A percentile compares a stretch with the other conserved stretches of the same genome.
Conservation (phyloP, 2,797 vertebrate genomes). For the Malurus leucopterus region DNA sequence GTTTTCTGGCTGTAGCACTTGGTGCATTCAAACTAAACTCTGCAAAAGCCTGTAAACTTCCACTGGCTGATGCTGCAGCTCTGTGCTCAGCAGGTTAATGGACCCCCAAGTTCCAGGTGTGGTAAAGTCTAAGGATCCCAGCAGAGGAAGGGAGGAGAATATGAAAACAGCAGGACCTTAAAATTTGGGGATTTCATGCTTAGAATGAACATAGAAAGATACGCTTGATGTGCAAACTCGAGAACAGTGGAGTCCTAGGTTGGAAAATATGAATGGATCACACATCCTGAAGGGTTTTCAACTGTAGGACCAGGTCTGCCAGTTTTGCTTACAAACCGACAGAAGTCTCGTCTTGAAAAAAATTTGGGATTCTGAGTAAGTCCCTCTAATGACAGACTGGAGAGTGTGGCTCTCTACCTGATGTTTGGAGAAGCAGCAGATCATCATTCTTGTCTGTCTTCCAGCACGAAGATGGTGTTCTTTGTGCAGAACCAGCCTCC, state of each 20-base stretch:
- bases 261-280: not conserved
- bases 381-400: not conserved
- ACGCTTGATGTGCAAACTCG: not conserved
- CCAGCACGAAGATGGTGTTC: conserved; percentile 94
- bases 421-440: not conserved
- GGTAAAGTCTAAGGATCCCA: not conserved
- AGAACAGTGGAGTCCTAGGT: not conserved
- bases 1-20: not conserved
- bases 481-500: conserved; percentile 90
- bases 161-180: not conserved
- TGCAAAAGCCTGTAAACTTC: not conserved
- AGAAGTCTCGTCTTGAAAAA: not conserved
- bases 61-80: not conserved
- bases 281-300: not conserved
- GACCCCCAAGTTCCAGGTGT: not conserved
- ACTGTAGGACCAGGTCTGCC: not conserved
- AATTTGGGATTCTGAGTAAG: not conserved
- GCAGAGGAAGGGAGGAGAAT: not conserved
- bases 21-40: not conserved
- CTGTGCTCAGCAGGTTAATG: not conserved
- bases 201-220: not conserved
- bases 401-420: not conserved
- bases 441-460: not conserved
- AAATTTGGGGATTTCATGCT: not conserved
- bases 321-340: not conserved